These are phyloP conservation scores for Nymphalis io DNA, from an alignment of 1,140 invertebrate genomes.

Conservation along the genomic window DNA sequence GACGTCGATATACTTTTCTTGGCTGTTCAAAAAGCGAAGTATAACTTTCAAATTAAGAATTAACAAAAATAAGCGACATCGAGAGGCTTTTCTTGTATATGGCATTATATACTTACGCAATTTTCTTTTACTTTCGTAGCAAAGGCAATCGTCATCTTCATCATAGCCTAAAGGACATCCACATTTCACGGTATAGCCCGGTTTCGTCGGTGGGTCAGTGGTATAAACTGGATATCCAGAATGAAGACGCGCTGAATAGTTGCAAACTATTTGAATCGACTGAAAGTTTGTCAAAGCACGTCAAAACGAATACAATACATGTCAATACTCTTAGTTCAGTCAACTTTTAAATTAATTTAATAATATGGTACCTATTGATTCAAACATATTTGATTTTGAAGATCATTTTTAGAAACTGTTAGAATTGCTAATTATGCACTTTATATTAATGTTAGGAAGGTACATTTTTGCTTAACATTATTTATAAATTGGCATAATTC, in stretches of 20 bases:
- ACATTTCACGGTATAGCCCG: constrained; percentile 40
- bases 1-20: no score
- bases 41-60: no score
- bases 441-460: no score
- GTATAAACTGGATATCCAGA: constrained; percentile 40
- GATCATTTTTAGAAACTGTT: no score
- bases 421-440: no score
- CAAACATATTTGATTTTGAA: no score
- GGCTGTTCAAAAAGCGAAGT: no score
- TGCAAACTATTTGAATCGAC: constrained; percentile 60
- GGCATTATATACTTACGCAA: constrained; percentile 24
- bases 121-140: constrained; percentile 40
- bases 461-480: no score
- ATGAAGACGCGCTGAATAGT: constrained; percentile 49
- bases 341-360: not conserved
- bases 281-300: constrained; percentile 31
- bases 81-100: no score
- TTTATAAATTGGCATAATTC: no score
- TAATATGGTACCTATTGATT: no score
- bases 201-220: constrained; percentile 35
- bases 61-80: no score
- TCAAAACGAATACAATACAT: not conserved
- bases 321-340: not conserved
- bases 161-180: constrained; percentile 57
- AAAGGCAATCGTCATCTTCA: constrained; percentile 61